Evolutionary conservation across 1,140 invertebrate species (phyloP), one percentile per base, ranked within the genome.

Genomic region (Psix sp.): DNA sequence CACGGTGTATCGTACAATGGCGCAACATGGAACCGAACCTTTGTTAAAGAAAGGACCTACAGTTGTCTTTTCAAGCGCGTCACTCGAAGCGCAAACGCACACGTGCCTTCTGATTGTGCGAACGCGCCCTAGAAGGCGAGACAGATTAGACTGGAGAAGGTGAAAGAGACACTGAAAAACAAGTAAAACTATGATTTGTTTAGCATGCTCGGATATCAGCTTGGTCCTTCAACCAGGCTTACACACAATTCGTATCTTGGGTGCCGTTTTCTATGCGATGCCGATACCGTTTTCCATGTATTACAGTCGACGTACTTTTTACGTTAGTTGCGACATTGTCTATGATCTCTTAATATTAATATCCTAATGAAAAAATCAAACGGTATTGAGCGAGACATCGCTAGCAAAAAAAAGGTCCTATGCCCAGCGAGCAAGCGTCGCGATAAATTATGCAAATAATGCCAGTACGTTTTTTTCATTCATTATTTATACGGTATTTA

Each of bases 81-180:
- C 21, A 5, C 13, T 33, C 15, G 46, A 29, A 21, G 42, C 39
- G 20, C 42, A 40, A 40, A 40, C 18, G 42, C 42, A 35, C 43
- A 51, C 31, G 24, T 71, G 42, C 57, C 62, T 76, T 77, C 60
- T 79, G 78, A 80, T 81, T 18, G 67, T 60, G 62, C 71, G 70
- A 51, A 73, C 26, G 54, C 26, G 26, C 26, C n/a, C 6, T 7
- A 29, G 7, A 7, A 29, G n/a, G 26, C 7, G n/a, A 2, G 73
- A 49, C 52, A 70, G 57, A 29, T 1, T 29, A 29, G 21, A 52
- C 6, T 5, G 35, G 52, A 33, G 16, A 21, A 33, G 16, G 21
- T 14, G 10, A 20, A 39, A 36, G 6, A 11, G 10, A 51, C 43
- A 57, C 9, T 36, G 49, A 57, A 38, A 59, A 36, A 17, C 14